Percentiles rank a stretch among this genome's conserved stretches.
Conservation (phyloP, 2,888 invertebrate species). For the Arrhopalites spinosus region DNA sequence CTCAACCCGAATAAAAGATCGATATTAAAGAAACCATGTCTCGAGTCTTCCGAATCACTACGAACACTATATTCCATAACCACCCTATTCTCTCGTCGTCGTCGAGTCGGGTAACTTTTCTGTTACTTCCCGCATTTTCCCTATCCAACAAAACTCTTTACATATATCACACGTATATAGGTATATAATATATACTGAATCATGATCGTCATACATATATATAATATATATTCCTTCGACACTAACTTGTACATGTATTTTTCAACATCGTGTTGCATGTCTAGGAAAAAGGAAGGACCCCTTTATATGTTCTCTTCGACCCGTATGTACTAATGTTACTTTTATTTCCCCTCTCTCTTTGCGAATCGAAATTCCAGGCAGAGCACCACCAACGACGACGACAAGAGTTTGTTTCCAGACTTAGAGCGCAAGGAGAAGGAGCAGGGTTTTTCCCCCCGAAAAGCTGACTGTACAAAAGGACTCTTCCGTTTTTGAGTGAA, state of each 20-base stretch:
- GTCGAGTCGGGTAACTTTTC: not conserved
- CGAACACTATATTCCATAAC: not conserved
- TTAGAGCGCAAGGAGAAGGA: not conserved
- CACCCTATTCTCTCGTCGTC: too few species aligned
- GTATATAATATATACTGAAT: not conserved
- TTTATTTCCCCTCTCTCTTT: not conserved
- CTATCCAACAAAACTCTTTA: too few species aligned
- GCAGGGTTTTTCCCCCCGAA: not conserved
- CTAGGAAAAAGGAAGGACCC: not conserved
- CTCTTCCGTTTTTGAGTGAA: not conserved
- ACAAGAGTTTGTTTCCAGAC: not conserved
- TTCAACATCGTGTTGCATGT: slow-evolving; percentile 5
- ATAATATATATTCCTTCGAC: slow-evolving; percentile 2
- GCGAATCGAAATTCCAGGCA: not conserved
- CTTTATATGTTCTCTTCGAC: too few species aligned
- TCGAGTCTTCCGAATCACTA: not conserved
- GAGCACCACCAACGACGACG: too few species aligned
- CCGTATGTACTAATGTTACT: not conserved
- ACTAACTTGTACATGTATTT: not conserved
- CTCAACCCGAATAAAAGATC: slow-evolving; percentile 38
- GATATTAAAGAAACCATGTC: slow-evolving; percentile 49
- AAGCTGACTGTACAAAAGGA: not conserved
- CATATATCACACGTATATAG: too few species aligned
- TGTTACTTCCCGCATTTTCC: not conserved
- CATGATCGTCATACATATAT: not conserved